phyloP scores from a whole-genome alignment of 2,797 vertebrate species.

The Phoxinus dragarum region DNA sequence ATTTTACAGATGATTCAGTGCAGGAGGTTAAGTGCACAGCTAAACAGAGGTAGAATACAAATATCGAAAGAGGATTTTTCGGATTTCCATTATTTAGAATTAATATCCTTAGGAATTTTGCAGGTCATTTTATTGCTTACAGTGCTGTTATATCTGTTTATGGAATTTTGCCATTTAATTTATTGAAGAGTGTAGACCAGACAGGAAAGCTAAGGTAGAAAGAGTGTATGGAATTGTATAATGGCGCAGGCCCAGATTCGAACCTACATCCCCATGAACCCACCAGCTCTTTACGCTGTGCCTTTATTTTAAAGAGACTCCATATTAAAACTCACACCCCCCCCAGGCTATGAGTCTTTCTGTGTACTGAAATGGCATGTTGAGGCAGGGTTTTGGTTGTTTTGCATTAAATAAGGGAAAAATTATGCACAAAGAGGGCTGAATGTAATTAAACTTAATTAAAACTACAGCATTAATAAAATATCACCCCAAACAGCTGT shows the following conservation, averaged over 20 bases:
- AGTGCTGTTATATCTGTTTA: background rate
- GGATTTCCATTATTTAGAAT: slow-evolving; percentile 13
- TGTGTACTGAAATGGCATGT: slow-evolving; percentile 73
- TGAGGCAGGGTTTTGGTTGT: slow-evolving; percentile 69
- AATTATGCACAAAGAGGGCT: slow-evolving; percentile 82
- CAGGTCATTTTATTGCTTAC: background rate
- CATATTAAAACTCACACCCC: slow-evolving; percentile 31
- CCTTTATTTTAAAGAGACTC: slow-evolving; percentile 38
- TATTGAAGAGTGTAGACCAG: background rate
- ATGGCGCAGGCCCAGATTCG: background rate
- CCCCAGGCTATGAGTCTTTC: slow-evolving; percentile 32
- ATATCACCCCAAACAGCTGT: slow-evolving; percentile 83
- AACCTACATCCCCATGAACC: background rate
- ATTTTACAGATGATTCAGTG: slow-evolving; percentile 36
- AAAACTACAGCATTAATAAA: slow-evolving; percentile 86
- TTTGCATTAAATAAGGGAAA: slow-evolving; percentile 76
- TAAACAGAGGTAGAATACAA: slow-evolving; percentile 13
- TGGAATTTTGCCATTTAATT: background rate
- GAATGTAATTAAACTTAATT: slow-evolving; percentile 86
- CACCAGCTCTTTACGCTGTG: background rate
- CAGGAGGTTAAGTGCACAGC: background rate
- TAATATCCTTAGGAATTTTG: background rate
- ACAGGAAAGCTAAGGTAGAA: slow-evolving; percentile 1
- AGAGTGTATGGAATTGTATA: background rate
- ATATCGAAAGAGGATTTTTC: background rate